These are phyloP conservation scores for Pinctada fucata DNA, from an alignment of 2,888 invertebrate species.

Conservation along the genomic window DNA sequence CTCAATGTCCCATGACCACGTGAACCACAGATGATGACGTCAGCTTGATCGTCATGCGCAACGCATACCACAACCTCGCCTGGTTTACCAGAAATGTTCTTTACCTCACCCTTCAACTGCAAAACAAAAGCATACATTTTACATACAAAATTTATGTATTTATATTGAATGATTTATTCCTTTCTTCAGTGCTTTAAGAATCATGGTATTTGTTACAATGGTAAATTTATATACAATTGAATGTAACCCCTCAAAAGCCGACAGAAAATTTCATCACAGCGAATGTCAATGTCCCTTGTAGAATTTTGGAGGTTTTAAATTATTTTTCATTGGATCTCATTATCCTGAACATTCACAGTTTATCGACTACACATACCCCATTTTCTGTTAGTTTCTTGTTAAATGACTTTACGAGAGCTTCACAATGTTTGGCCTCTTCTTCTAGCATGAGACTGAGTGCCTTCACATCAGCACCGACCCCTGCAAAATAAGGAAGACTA, in stretches of 20 bases:
- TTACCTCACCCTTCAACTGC: constrained; percentile 55
- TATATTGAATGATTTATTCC: too few species aligned
- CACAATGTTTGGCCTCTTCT: constrained; percentile 46
- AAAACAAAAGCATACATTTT: constrained; percentile 8
- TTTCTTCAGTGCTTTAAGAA: too few species aligned
- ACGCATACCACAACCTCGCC: constrained; percentile 56
- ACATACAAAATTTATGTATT: not conserved
- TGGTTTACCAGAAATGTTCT: constrained; percentile 57
- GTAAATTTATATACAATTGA: too few species aligned
- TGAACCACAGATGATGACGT: constrained; percentile 56
- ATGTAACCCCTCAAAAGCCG: too few species aligned
- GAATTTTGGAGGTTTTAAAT: too few species aligned
- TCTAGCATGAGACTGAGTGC: constrained; percentile 47
- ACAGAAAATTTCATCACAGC: too few species aligned
- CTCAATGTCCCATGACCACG: constrained; percentile 57
- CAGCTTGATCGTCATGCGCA: constrained; percentile 55
- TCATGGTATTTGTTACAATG: too few species aligned
- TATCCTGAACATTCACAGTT: too few species aligned
- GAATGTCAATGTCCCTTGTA: too few species aligned
- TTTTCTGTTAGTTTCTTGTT: constrained; percentile 57
- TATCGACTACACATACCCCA: constrained; percentile 50
- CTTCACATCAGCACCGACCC: constrained; percentile 48
- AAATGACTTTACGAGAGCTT: constrained; percentile 46
- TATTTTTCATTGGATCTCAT: too few species aligned
- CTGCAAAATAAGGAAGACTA: constrained; percentile 4